Evolutionary conservation across 2,888 invertebrate genomes (phyloP).

Genomic region (Sceliomorpha sp.): DNA sequence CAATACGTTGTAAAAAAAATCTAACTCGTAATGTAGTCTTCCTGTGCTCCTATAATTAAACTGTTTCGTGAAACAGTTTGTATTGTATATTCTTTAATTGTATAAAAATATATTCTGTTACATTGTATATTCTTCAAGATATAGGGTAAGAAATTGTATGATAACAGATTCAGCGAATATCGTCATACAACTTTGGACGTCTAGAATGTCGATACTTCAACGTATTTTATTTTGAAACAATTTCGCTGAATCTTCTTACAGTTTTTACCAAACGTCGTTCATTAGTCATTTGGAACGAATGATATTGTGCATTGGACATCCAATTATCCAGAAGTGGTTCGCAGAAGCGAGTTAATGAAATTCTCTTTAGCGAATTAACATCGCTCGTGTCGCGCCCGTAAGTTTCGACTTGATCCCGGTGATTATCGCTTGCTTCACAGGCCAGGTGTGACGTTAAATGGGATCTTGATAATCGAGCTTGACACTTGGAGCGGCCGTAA

Average conservation of each 20-base stretch:
- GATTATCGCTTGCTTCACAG: slow-evolving; percentile 59
- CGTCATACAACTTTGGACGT: too few species aligned
- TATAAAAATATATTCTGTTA: too few species aligned
- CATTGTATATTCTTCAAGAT: too few species aligned
- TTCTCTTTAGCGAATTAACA: slow-evolving; percentile 60
- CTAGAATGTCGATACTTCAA: too few species aligned
- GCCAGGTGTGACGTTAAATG: slow-evolving; percentile 59
- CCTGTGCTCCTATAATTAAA: too few species aligned
- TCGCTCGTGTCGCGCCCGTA: slow-evolving; percentile 58
- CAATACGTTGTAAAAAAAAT: too few species aligned
- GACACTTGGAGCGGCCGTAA: slow-evolving; percentile 59
- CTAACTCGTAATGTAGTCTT: too few species aligned
- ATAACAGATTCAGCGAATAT: too few species aligned
- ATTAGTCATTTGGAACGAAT: slow-evolving; percentile 56
- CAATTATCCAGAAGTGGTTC: slow-evolving; percentile 59
- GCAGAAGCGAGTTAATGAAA: slow-evolving; percentile 60
- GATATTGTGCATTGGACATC: slow-evolving; percentile 57
- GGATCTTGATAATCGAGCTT: slow-evolving; percentile 61
- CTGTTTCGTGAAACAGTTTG: too few species aligned
- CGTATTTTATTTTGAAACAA: slow-evolving; percentile 41
- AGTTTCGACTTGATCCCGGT: slow-evolving; percentile 60
- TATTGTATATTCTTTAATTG: too few species aligned
- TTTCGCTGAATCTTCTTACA: slow-evolving; percentile 35
- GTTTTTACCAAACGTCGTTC: slow-evolving; percentile 53
- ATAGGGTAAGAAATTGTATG: too few species aligned